Conservation (phyloP, 2,113 vertebrate species). For the Pampusana beccarii region DNA sequence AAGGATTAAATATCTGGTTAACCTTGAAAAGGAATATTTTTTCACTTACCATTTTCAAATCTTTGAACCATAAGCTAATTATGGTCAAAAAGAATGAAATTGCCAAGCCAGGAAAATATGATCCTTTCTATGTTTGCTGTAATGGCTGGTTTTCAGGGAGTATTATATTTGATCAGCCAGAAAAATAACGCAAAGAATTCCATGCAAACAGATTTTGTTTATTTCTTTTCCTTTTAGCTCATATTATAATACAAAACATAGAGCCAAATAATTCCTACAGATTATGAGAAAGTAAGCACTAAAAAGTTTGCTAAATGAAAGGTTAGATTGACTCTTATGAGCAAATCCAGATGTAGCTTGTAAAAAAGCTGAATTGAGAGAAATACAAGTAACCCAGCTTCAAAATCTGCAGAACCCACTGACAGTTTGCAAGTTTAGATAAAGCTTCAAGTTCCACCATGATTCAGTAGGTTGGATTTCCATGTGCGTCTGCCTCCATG, state of each 20-base stretch:
- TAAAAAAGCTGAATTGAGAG: background rate
- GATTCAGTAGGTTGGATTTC: background rate
- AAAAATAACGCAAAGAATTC: background rate
- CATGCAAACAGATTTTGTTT: background rate
- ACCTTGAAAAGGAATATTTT: background rate
- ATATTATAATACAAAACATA: constrained; percentile 56
- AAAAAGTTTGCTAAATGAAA: background rate
- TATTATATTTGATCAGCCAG: background rate
- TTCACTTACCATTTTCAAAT: background rate
- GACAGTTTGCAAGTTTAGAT: background rate
- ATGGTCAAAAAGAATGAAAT: background rate
- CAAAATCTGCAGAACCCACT: background rate
- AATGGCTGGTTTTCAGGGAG: background rate
- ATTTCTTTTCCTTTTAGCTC: background rate
- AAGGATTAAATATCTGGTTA: background rate
- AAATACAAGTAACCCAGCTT: background rate
- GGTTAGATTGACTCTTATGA: background rate
- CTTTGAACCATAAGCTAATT: background rate
- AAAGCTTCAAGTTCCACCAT: background rate
- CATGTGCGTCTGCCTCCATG: background rate
- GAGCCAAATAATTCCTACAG: constrained; percentile 47
- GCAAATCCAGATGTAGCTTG: background rate
- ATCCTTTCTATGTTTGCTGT: background rate
- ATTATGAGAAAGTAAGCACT: background rate
- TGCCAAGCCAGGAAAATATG: background rate